Conservation (phyloP, 2,797 vertebrate genomes). For the Coluber constrictor region DNA sequence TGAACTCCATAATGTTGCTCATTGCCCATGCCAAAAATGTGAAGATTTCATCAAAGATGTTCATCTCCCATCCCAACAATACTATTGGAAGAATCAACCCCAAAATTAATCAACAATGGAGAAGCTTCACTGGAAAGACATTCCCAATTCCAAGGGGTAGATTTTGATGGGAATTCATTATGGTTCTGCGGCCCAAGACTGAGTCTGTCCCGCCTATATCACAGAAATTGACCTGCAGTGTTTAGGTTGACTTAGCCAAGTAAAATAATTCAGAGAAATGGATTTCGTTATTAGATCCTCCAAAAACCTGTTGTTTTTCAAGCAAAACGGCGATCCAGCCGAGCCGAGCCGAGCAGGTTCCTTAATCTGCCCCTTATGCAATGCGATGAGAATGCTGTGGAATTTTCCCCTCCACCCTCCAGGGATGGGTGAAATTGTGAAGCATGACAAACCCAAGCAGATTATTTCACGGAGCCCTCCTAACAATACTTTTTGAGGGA, state of each 20-base stretch:
- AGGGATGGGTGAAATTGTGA: constrained; percentile 48
- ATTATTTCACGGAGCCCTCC: constrained; percentile 23
- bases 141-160: constrained; percentile 43
- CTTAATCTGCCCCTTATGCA: constrained; percentile 45
- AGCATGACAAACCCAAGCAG: constrained; percentile 45
- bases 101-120: constrained; percentile 29
- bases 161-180: constrained; percentile 27
- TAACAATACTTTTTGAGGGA: constrained; percentile 29
- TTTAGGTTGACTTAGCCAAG: constrained; percentile 57
- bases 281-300: constrained; percentile 56
- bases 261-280: constrained; percentile 27
- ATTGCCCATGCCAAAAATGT: constrained; percentile 21
- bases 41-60: constrained; percentile 21
- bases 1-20: constrained; percentile 20
- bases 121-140: constrained; percentile 12
- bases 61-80: constrained; percentile 23
- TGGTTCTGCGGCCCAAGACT: constrained; percentile 34
- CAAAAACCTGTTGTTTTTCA: constrained; percentile 43
- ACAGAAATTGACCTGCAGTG: constrained; percentile 46
- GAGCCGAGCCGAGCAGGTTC: constrained; percentile 16
- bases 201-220: constrained; percentile 20
- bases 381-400: constrained; percentile 44
- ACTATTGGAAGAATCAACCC: background rate
- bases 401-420: constrained; percentile 3
- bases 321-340: constrained; percentile 35